Percentiles rank a stretch among this genome's conserved stretches.
These are phyloP conservation scores for Cromileptes altivelis DNA, from an alignment of 2,113 vertebrate genomes.

Conservation along the genomic window DNA sequence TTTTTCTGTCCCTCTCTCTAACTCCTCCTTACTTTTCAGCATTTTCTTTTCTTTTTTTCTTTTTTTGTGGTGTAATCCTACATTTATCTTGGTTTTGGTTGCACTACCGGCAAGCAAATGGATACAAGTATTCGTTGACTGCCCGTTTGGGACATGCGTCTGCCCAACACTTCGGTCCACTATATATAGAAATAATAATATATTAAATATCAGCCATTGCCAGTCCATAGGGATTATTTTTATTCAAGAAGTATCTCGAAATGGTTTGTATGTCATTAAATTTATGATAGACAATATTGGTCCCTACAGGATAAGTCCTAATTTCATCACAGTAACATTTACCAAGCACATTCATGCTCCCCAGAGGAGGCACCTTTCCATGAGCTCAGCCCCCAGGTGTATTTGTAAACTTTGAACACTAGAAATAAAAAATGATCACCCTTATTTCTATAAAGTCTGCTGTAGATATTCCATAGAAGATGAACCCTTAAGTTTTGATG, in stretches of 20 bases:
- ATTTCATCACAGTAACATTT: not conserved
- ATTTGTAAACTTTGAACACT: not conserved
- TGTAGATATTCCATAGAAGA: not conserved
- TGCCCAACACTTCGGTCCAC: not conserved
- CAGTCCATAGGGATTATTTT: not conserved
- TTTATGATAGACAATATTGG: not conserved
- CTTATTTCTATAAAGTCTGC: not conserved
- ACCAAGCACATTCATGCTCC: not conserved
- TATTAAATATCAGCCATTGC: not conserved
- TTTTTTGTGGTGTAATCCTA: conserved; percentile 16
- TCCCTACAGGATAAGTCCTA: not conserved
- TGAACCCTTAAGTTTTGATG: not conserved
- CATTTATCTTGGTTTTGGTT: conserved; percentile 17
- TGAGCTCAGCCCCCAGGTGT: not conserved
- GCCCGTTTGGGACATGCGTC: not conserved
- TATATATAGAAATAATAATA: not conserved
- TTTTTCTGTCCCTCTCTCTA: conserved; percentile 34
- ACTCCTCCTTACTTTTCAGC: conserved; percentile 13
- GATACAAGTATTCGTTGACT: not conserved
- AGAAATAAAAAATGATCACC: not conserved
- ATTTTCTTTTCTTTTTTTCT: not conserved
- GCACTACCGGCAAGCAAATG: not conserved
- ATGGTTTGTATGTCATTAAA: not conserved
- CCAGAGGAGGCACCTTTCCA: not conserved
- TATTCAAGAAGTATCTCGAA: not conserved